Base-by-base conservation (phyloP, 1,140 invertebrate species). In the Trichomalopsis sarcophagae region DNA sequence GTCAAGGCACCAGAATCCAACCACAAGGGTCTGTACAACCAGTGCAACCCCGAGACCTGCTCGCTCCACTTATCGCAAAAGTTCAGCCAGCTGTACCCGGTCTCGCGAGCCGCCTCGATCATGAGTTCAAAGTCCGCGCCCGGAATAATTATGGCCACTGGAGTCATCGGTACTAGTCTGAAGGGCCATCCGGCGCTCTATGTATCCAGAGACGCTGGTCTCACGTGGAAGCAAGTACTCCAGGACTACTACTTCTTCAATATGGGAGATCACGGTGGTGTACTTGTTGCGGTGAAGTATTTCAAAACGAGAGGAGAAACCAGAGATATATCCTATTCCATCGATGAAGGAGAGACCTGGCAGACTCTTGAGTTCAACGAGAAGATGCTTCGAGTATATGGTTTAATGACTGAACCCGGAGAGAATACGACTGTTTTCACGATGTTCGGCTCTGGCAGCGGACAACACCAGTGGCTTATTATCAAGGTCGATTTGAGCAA, bases 381-480 rank as follows among this genome's bases (percentile, higher is more conserved):
- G 14, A 94, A 96, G 82, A 95, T 96, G 90, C 94, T 97, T 2
- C 94, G 95, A 44, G 95, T 98, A 21, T 98, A 98, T 91, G 97
- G 97, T 5, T 91, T 98, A 2, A 97, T 98, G 95, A 98, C 97
- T 0, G 97, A 98, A 91, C 97, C 97, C 0, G 97, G 97, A 9
- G 97, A 98, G 91, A 98, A 97, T 91, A 97, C 97, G 0, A 98
- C 97, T 0, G 95, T 97, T 0, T 98, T 99, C 89, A 98, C 97
- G 0, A 95, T 99, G 93, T 98, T 98, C 92, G 98, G 97, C 2
- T 98, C 97, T 5, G 95, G 94, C 66, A 94, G 94, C 10, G 95
- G 95, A 1, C 94, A 95, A 79, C 97, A 98, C 90, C 95, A 96
- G 84, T 99, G 98, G 98, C 94, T 97, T 2, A 96, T 98, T 66